phyloP scores from a whole-genome alignment of 2,888 invertebrate species.

The Polydrusus tereticollis region DNA sequence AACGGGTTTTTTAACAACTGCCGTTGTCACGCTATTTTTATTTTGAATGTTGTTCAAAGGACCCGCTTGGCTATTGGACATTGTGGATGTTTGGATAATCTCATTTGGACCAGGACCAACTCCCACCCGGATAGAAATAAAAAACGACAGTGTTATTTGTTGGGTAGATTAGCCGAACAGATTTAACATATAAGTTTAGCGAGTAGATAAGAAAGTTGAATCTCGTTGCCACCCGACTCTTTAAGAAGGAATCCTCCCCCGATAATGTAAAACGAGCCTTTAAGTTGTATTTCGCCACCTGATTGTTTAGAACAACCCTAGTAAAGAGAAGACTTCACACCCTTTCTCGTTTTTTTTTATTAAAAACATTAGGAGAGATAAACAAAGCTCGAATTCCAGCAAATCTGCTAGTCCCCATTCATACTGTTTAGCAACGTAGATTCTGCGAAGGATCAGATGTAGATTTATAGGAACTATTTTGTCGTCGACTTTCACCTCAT shows the following conservation, averaged over 20 bases:
- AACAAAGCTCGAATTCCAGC: not conserved
- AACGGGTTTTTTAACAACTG: too few relatives aligned
- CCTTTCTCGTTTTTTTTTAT: not conserved
- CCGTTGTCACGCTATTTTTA: too few relatives aligned
- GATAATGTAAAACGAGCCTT: constrained; percentile 44
- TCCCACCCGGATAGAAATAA: constrained; percentile 54
- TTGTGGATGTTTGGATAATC: too few relatives aligned
- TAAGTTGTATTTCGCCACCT: not conserved
- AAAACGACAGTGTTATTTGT: constrained; percentile 51
- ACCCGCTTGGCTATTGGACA: too few relatives aligned
- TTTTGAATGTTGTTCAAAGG: too few relatives aligned
- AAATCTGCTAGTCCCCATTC: not conserved
- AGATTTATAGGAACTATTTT: constrained; percentile 44
- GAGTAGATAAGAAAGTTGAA: constrained; percentile 47
- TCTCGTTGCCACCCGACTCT: constrained; percentile 54
- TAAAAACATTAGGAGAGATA: not conserved
- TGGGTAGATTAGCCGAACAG: constrained; percentile 49
- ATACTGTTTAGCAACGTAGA: not conserved
- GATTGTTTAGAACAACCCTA: not conserved
- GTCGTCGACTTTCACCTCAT: constrained; percentile 49
- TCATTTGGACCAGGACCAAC: too few relatives aligned
- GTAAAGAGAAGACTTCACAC: not conserved
- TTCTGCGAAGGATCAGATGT: not conserved
- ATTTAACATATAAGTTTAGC: constrained; percentile 53
- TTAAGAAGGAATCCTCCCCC: constrained; percentile 59